Evolutionary conservation across 2,113 vertebrate species (phyloP), one percentile per base, ranked within the genome.

Genomic region (Geococcyx californianus): DNA sequence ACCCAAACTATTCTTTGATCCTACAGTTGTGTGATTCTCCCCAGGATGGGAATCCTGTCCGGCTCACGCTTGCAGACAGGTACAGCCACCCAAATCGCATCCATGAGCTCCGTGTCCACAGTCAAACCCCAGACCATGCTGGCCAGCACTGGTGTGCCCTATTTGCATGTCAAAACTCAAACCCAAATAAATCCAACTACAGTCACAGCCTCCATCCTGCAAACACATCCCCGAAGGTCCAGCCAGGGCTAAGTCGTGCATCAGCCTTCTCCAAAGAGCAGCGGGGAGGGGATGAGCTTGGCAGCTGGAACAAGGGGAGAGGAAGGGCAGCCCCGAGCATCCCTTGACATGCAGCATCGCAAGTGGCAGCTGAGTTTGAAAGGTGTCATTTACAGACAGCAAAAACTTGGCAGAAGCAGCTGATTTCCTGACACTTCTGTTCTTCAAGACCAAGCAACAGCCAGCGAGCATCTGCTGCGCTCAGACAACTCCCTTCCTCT

Each of bases 371-470:
- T 26, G 79, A 38, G 47, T 70, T 84, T 54, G 82, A 95, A 87
- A 95, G 83, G 83, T 91, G 86, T 54, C 95, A 36, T 83, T 77
- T 38, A 16, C 42, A 93, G 76, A 13, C 68, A 82, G 90, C 70
- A 66, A 69, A 92, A 93, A 85, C 59, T 91, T 89, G 80, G 75
- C 89, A 88, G 84, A 26, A 95, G 62, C 94, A 47, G 94, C 89
- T 44, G 66, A 84, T 89, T 89, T 10, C 2, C 3, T 60, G 84
- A 84, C 89, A 76, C 70, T 84, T 42, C 68, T 69, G 73, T 44
- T 93, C 84, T 52, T 91, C 51, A 55, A 91, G 91, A 80, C 55
- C 75, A 66, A 73, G 82, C 87, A 93, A 45, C 87, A 91, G 78
- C 74, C 94, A 91, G 72, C 0, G 3, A 91, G 82, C 89, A 86